Evolutionary conservation across 2,888 invertebrate genomes (phyloP), one percentile per base, ranked within the genome.

Genomic region (Leptopilina syphax): DNA sequence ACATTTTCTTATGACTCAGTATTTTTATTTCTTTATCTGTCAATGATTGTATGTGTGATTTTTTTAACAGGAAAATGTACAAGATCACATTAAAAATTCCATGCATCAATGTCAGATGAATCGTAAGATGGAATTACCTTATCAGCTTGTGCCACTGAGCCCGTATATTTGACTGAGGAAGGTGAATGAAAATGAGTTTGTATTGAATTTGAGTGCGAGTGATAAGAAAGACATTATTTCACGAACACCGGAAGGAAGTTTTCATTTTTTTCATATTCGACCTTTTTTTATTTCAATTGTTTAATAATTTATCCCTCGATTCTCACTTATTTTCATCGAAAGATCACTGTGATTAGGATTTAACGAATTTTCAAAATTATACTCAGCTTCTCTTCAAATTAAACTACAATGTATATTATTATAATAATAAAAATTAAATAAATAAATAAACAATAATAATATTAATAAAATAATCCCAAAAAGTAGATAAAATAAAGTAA

Each of bases 191-290:
- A 70, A 54, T 13, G 70, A 13, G 63, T 24, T 47, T 27, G 54
- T 47, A 68, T 50, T 68, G 18, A 6, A 47, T 47, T 50, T 12
- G 27, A 70, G 27, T 12, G 54, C 54, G 13, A 34, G 10, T 13
- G 34, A 41, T 41, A 41, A 34, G 10, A 54, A 54, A 54, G n/a
- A 57, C 8, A 13, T 27, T 8, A 70, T 54, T 70, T 70, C 70
- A 70, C n/a, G 50, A 70, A 70, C 70, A 54, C 70, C 70, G 70
- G 70, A 70, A 70, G 70, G 50, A 54, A 50, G n/a, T 47, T 34
- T 54, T 70, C 70, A 24, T 27, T 13, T 70, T n/a, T 4, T 34
- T 27, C 13, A 13, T 70, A 34, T 4, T 34, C 54, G 34, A 27
- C 54, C 34, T 34, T 50, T 70, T 18, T 70, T 3, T 27, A 13